Percentiles rank a stretch among this genome's conserved stretches.
These are phyloP conservation scores for Alosa alosa DNA, from an alignment of 2,113 vertebrate genomes.

Conservation along the genomic window DNA sequence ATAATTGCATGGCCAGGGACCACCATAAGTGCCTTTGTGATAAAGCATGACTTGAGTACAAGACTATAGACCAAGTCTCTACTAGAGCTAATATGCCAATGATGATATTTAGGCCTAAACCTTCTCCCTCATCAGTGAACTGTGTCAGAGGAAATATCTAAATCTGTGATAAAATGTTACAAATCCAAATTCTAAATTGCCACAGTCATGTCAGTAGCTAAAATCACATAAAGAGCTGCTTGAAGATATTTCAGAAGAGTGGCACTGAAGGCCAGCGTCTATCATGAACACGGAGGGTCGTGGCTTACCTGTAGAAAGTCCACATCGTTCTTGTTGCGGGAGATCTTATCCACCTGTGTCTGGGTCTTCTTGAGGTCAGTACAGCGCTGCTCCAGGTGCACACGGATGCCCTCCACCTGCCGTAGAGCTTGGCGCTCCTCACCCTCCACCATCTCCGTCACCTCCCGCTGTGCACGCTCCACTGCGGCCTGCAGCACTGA, in stretches of 20 bases:
- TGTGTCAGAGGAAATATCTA: too few species aligned
- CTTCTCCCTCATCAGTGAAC: not conserved
- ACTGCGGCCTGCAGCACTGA: constrained; percentile 67
- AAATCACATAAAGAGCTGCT: not conserved
- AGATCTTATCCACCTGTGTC: constrained; percentile 70
- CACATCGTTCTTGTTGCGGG: constrained; percentile 66
- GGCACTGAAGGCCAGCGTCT: not conserved
- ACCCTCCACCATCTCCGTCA: constrained; percentile 72
- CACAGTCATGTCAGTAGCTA: not conserved
- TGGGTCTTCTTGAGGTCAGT: constrained; percentile 70
- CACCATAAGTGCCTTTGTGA: not conserved
- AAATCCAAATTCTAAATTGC: not conserved
- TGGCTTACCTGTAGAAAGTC: constrained; percentile 77
- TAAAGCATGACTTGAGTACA: constrained; percentile 9
- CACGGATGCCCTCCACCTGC: constrained; percentile 75
- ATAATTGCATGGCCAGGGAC: too few species aligned
- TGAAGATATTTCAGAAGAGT: not conserved
- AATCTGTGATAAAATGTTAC: not conserved
- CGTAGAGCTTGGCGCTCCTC: constrained; percentile 72
- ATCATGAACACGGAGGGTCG: not conserved
- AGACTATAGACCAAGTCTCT: not conserved
- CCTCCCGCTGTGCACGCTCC: constrained; percentile 69
- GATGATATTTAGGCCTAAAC: not conserved
- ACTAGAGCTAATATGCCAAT: too few species aligned
- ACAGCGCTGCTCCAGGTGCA: constrained; percentile 73